Base-by-base conservation (phyloP, 2,113 vertebrate genomes). In the Caranx melampygus region DNA sequence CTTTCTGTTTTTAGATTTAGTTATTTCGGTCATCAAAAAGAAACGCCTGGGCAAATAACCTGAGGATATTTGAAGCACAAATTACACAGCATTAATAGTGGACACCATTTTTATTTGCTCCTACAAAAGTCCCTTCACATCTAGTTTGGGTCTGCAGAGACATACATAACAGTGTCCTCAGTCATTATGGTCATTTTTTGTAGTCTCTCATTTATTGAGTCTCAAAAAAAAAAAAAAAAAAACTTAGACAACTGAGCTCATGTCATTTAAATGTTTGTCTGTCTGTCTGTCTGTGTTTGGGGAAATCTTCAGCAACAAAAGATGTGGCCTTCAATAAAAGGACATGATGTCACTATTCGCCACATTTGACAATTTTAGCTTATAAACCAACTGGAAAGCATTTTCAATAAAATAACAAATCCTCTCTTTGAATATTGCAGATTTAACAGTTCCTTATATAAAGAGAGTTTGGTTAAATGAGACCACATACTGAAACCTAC, bases 281-380 rank as follows among this genome's bases (percentile, higher is more conserved):
- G 26, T 51, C 64, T 87, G 60, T 78, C 42, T 76, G 79, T 84
- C 79, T 88, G 59, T 72, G 86, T 81, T 78, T 49, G 82, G 51
- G 51, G 21, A 83, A 75, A 75, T 77, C 52, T 52, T 58, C 21
- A 71, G 52, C 63, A 72, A 79, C 73, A 71, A 74, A 79, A 79
- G 42, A 81, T 70, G 75, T 82, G 75, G 68, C 49, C 59, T 54
- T 54, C n/a, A 78, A 57, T 82, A 86, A 83, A 86, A 81, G 5
- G 18, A 59, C 45, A 70, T 90, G 79, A 85, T 62, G 84, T 87
- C 82, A 88, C 40, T 63, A 20, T 74, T 82, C 47, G 70, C 86
- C 79, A 78, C 81, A 83, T 79, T 78, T 79, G 49, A 83, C 73
- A 61, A 44, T 51, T 77, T 78, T 51, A 84, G 42, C 51, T 74